Percentiles rank a stretch among this genome's conserved stretches.
Evolutionary conservation across 2,888 invertebrate species (phyloP).

Genomic region (Dryobota labecula): DNA sequence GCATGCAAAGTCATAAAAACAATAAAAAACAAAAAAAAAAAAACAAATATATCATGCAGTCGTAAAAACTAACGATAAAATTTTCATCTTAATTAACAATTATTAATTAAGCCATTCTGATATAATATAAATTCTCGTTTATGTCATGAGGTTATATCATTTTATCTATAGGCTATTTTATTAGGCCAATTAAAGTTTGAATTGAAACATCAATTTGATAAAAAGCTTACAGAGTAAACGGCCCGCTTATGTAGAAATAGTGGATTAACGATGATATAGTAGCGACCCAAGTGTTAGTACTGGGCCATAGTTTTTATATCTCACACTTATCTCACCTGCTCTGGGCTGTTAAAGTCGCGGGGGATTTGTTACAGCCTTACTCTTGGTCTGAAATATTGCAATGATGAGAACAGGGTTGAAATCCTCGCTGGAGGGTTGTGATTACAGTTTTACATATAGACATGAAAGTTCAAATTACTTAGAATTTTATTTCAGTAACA

Average conservation of each 20-base stretch:
- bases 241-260: slow-evolving; percentile 29
- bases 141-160: too few species aligned
- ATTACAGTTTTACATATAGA: slow-evolving; percentile 55
- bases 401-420: slow-evolving; percentile 53
- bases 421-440: slow-evolving; percentile 46
- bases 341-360: slow-evolving; percentile 59
- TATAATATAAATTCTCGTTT: too few species aligned
- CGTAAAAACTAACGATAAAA: too few species aligned
- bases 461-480: slow-evolving; percentile 12
- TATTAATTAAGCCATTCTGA: too few species aligned
- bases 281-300: slow-evolving; percentile 35
- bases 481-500: slow-evolving; percentile 7
- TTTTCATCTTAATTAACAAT: too few species aligned
- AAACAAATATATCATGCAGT: too few species aligned
- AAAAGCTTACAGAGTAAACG: slow-evolving; percentile 13
- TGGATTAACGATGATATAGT: slow-evolving; percentile 58
- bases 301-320: slow-evolving; percentile 48
- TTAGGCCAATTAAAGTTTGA: background rate
- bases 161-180: background rate
- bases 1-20: too few species aligned
- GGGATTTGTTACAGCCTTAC: slow-evolving; percentile 61
- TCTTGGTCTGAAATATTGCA: slow-evolving; percentile 60
- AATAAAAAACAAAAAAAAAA: too few species aligned
- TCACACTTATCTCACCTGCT: slow-evolving; percentile 59
- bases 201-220: slow-evolving; percentile 9